Evolutionary conservation across 2,888 invertebrate genomes (phyloP).

Genomic region (Ochropacha duplaris): DNA sequence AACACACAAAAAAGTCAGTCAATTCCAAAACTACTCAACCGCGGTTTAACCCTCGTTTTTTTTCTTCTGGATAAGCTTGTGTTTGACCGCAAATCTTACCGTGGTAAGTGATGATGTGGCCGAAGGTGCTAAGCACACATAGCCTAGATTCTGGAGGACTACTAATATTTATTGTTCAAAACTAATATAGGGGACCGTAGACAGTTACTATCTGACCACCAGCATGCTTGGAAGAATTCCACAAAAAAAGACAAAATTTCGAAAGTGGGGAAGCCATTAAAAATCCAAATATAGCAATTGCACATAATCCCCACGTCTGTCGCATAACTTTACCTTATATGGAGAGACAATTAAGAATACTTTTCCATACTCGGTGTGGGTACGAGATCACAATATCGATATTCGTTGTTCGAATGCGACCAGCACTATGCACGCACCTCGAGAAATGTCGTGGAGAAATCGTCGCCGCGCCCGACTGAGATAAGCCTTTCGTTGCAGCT

Average conservation of each 20-base stretch:
- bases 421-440: slow-evolving; percentile 41
- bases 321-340: neutral
- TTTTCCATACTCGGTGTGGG: neutral
- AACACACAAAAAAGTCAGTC: no score
- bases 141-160: no score
- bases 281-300: neutral
- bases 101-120: no score
- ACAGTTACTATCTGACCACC: no score
- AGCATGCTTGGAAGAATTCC: neutral
- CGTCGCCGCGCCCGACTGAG: slow-evolving; percentile 40
- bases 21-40: no score
- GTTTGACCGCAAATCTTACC: no score
- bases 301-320: neutral
- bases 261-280: neutral
- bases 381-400: neutral
- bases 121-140: no score
- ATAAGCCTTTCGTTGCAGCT: slow-evolving; percentile 54
- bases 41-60: no score
- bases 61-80: no score
- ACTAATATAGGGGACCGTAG: no score
- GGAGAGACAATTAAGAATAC: neutral
- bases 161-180: no score
- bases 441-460: slow-evolving; percentile 52
- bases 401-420: neutral
- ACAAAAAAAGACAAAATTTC: neutral